phyloP scores from a whole-genome alignment of 2,888 invertebrate species.

The Nephrotoma flavescens region DNA sequence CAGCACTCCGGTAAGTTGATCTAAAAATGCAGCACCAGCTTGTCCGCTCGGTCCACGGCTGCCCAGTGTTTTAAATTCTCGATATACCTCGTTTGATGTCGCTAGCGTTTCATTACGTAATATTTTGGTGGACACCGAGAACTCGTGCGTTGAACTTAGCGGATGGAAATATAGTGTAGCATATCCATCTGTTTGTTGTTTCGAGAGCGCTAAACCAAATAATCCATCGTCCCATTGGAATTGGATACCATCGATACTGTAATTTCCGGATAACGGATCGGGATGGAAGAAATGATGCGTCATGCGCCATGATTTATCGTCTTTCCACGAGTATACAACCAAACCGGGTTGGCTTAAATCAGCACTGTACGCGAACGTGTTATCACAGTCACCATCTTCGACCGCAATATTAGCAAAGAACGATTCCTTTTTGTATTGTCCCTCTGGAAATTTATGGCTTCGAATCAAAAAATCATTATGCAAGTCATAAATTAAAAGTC shows the following conservation, averaged over 20 bases:
- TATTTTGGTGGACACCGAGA: constrained; percentile 53
- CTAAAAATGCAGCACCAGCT: constrained; percentile 56
- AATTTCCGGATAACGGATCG: constrained; percentile 57
- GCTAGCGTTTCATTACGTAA: constrained; percentile 44
- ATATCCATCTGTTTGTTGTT: constrained; percentile 45
- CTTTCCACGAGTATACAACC: constrained; percentile 61
- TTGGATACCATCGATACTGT: constrained; percentile 50
- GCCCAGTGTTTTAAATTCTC: constrained; percentile 51
- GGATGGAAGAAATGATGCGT: constrained; percentile 54
- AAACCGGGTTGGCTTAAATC: constrained; percentile 54
- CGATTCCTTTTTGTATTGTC: constrained; percentile 50
- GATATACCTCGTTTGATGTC: constrained; percentile 35
- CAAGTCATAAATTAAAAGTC: constrained; percentile 56
- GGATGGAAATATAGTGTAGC: constrained; percentile 69
- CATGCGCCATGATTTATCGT: constrained; percentile 58
- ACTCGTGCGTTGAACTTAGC: constrained; percentile 61
- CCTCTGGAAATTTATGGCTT: constrained; percentile 45
- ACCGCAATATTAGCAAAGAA: constrained; percentile 63
- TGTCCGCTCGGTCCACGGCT: constrained; percentile 56
- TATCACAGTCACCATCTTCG: constrained; percentile 57
- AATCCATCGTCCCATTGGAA: constrained; percentile 67
- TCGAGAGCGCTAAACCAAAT: constrained; percentile 57
- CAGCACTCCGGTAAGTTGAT: constrained; percentile 52
- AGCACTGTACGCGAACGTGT: constrained; percentile 56
- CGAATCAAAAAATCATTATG: constrained; percentile 53